These are phyloP conservation scores for Masticophis lateralis DNA, from an alignment of 2,797 vertebrate species.

Conservation along the genomic window DNA sequence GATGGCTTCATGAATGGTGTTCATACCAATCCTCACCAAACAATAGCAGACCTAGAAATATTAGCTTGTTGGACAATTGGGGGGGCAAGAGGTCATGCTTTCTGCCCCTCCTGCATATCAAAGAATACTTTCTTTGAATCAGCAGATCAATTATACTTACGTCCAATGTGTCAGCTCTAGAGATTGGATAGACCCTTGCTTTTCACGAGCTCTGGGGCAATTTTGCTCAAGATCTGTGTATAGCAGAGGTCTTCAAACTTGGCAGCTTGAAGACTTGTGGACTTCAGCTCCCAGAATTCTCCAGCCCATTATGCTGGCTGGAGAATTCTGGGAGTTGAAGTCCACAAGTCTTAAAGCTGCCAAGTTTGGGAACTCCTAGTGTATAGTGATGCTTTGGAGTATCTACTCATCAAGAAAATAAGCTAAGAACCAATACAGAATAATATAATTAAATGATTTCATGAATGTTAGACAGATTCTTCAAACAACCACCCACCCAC, in stretches of 20 bases:
- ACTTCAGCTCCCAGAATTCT: too few species aligned
- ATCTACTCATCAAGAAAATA: neutral
- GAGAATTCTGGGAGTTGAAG: too few species aligned
- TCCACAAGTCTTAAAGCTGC: too few species aligned
- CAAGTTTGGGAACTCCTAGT: too few species aligned
- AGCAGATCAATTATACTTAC: neutral
- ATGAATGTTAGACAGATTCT: neutral
- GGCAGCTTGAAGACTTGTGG: too few species aligned
- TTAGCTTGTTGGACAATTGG: neutral
- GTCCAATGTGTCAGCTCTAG: neutral
- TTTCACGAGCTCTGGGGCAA: constrained; percentile 45
- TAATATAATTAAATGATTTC: neutral
- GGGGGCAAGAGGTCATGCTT: neutral
- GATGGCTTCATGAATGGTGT: neutral
- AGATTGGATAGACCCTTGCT: neutral
- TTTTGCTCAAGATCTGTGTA: constrained; percentile 30
- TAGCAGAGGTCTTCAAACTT: too few species aligned
- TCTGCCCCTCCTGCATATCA: neutral
- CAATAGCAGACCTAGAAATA: neutral
- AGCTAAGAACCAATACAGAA: neutral
- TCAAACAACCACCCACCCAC: neutral
- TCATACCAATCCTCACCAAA: neutral
- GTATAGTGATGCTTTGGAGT: constrained; percentile 14
- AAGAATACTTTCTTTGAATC: neutral
- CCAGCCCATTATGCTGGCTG: too few species aligned